phyloP scores from a whole-genome alignment of 2,888 invertebrate genomes.

The Mallateleia sp. region DNA sequence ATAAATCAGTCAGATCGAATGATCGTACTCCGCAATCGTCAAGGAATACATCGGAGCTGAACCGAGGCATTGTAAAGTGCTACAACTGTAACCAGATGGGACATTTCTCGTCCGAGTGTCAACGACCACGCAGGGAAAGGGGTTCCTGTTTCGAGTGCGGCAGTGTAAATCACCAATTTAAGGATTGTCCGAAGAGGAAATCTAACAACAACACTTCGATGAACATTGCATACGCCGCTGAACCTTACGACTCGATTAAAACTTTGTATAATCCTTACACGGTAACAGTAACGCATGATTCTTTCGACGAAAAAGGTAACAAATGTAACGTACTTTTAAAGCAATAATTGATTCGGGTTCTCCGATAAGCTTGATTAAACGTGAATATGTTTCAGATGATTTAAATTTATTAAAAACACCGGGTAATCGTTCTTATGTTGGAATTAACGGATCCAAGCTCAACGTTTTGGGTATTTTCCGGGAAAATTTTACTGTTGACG shows the following conservation, averaged over 20 bases:
- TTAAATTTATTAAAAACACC: not conserved
- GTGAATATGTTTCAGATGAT: not conserved
- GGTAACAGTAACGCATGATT: not conserved
- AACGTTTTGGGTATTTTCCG: not conserved
- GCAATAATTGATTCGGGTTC: not conserved
- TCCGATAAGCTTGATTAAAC: not conserved
- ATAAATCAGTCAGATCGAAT: not conserved
- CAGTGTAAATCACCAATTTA: conserved; percentile 19
- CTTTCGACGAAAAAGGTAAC: not conserved
- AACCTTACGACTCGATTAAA: not conserved
- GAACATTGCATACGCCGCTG: not conserved
- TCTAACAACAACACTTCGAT: not conserved
- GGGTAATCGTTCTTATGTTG: not conserved
- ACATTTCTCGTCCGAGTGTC: conserved; percentile 1
- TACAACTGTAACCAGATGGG: conserved; percentile 37
- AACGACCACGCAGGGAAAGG: conserved; percentile 14
- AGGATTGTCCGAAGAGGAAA: conserved; percentile 30
- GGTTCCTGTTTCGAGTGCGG: conserved; percentile 46
- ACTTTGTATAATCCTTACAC: not conserved
- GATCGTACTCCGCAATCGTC: not conserved
- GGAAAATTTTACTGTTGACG: not conserved
- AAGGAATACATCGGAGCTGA: not conserved
- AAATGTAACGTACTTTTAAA: not conserved
- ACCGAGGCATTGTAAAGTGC: not conserved
- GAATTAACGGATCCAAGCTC: not conserved